phyloP scores from a whole-genome alignment of 1,140 invertebrate species.

The Drosophila santomea region DNA sequence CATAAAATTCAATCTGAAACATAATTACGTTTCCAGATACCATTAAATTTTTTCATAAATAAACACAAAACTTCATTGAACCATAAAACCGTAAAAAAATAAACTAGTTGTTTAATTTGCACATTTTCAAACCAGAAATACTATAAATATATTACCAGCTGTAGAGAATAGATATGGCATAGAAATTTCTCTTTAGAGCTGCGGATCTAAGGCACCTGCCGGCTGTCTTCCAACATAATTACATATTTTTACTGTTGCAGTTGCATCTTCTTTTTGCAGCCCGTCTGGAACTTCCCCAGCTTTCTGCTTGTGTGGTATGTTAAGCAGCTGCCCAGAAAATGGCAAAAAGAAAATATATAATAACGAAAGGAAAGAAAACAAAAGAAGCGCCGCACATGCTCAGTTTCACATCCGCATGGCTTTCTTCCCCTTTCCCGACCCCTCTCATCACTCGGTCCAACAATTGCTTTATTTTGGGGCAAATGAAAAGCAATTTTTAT shows the following conservation, averaged over 20 bases:
- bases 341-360: constrained; percentile 61
- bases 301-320: constrained; percentile 65
- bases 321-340: constrained; percentile 75
- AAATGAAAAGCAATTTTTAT: constrained; percentile 79
- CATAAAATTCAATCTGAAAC: too few relatives aligned
- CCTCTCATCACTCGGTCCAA: constrained; percentile 11
- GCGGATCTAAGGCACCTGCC: constrained; percentile 23
- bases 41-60: too few relatives aligned
- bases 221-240: constrained; percentile 75
- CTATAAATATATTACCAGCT: neutral
- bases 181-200: neutral
- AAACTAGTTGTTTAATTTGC: too few relatives aligned
- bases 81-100: too few relatives aligned
- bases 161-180: neutral
- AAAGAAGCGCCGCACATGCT: constrained; percentile 75
- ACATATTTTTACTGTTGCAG: constrained; percentile 69
- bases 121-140: neutral
- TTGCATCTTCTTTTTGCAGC: constrained; percentile 44
- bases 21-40: too few relatives aligned
- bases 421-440: neutral
- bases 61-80: too few relatives aligned
- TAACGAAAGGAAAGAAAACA: constrained; percentile 50
- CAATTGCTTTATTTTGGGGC: constrained; percentile 77
- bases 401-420: constrained; percentile 77
- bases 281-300: constrained; percentile 16